Base-by-base conservation (phyloP, 2,888 invertebrate genomes). In the Papilio gigon region DNA sequence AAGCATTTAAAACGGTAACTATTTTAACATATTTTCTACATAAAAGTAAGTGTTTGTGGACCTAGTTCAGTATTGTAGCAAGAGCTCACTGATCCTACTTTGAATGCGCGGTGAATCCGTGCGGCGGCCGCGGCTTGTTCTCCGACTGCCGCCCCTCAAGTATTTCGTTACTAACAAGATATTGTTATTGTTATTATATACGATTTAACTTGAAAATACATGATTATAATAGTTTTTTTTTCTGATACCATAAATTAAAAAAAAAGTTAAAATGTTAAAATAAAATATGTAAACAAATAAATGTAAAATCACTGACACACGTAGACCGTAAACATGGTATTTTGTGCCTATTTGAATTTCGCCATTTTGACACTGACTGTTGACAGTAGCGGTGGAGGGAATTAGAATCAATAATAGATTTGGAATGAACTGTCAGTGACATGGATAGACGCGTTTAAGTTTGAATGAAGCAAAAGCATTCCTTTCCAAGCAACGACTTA, bases 61-160 rank as follows among this genome's bases (percentile, higher is more conserved):
- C 30, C 53, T 56, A 56, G 30, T 30, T 56, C 30, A n/a, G 25
- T 25, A 50, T 50, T 50, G 25, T 50, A 27, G 53, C 53, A 30
- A 53, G 22, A 50, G 50, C 50, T 53, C 30, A 30, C 30, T 56
- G 17, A 56, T 56, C 53, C 53, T 30, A 56, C 53, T 56, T 56
- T 56, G 30, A 56, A 56, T 56, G 53, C 53, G 53, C 30, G 30
- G 30, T 25, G 47, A 5, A 42, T 35, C 33, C 30, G 11, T 47
- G 35, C 22, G 47, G 44, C 9, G 9, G 53, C 30, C 30, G 53
- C 30, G 53, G 53, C 17, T 56, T 63, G 50, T 63, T 8, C n/a
- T 33, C 47, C 22, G 50, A 63, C 47, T 63, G 20, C 22, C 20
- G 20, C n/a, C 30, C 53, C 30, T 30, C 30, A 30, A 56, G n/a